A percentile compares a stretch with the other conserved stretches of the same genome.
phyloP scores from a whole-genome alignment of 2,797 vertebrate species.

The Urocyon cinereoargenteus region DNA sequence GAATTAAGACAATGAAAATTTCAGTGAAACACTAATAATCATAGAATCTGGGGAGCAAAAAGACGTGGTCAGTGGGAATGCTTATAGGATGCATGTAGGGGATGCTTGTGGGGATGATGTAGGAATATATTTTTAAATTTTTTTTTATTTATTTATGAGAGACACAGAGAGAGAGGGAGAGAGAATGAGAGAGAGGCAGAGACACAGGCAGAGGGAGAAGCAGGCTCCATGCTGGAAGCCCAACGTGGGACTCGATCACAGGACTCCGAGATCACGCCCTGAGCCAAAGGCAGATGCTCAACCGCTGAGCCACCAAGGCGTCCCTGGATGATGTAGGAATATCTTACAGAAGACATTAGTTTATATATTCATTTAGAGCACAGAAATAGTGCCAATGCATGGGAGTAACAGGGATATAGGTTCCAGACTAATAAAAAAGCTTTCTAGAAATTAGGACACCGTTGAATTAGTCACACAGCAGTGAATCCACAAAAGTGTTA shows the following conservation, averaged over 20 bases:
- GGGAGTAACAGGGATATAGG: neutral
- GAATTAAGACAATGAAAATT: neutral
- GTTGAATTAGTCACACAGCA: neutral
- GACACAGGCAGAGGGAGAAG: too few species aligned
- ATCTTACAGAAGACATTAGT: neutral
- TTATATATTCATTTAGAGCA: neutral
- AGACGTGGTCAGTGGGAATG: neutral
- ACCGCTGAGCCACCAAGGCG: too few species aligned
- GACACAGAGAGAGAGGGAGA: too few species aligned
- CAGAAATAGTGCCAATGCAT: neutral
- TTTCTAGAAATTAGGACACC: neutral
- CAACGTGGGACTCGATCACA: too few species aligned
- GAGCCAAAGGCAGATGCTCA: too few species aligned
- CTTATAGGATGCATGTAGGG: neutral
- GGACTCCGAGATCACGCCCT: too few species aligned
- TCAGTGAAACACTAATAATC: neutral
- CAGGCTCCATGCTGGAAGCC: too few species aligned
- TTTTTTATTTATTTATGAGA: too few species aligned
- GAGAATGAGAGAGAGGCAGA: too few species aligned
- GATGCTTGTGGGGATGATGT: neutral
- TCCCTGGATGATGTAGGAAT: neutral
- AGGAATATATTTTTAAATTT: neutral
- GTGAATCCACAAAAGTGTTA: neutral
- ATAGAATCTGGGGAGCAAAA: neutral
- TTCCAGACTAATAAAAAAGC: conserved; percentile 1